Evolutionary conservation across 2,797 vertebrate genomes (phyloP).

Genomic region (Pseudochirops corinnae): DNA sequence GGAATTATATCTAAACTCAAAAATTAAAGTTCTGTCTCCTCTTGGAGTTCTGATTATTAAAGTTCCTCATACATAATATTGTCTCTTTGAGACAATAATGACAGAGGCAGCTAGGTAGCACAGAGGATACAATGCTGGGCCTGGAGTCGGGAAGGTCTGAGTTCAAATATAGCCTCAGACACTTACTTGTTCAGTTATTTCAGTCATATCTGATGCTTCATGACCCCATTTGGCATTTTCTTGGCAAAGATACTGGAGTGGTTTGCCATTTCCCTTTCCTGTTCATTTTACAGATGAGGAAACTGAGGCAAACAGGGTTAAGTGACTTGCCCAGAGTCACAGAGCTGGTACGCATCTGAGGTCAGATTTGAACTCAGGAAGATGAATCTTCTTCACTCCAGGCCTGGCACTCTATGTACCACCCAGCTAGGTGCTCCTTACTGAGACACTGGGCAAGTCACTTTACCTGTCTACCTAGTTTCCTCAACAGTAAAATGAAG

Average conservation of each 20-base stretch:
- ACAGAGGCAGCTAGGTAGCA: neutral
- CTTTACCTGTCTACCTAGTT: neutral
- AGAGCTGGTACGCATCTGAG: neutral
- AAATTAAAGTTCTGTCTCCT: neutral
- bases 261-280: neutral
- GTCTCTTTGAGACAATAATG: neutral
- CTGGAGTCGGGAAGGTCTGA: neutral
- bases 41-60: neutral
- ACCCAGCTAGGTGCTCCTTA: no score
- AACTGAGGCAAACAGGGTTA: neutral
- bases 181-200: no score
- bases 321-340: neutral
- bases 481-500: neutral
- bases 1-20: neutral
- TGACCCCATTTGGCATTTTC: neutral
- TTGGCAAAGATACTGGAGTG: neutral
- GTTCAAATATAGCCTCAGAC: neutral
- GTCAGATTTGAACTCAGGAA: no score
- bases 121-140: neutral
- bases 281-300: neutral
- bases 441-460: neutral
- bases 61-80: neutral
- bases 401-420: no score
- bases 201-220: neutral
- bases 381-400: no score